Evolutionary conservation across 2,113 vertebrate genomes (phyloP), one percentile per base, ranked within the genome.

Genomic region (Panthera tigris): DNA sequence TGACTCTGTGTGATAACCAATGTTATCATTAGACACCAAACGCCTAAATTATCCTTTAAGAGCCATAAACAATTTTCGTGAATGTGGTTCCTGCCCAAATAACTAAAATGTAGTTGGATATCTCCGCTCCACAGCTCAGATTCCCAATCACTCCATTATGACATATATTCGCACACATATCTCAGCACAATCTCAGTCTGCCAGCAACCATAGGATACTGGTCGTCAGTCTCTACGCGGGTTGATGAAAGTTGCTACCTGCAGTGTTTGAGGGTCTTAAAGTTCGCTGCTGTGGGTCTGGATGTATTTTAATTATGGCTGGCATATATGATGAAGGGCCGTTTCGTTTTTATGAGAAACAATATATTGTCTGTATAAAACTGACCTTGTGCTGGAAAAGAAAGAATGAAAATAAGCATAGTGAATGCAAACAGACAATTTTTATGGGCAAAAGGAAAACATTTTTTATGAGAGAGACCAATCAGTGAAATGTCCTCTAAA

Each of bases 31-130:
- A 97, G 87, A 36, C 55, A 94, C 41, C 69, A 93, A 98, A 8
- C 13, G 63, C 74, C 95, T 98, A 98, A 98, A 97, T 98, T 97
- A 98, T 96, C 57, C 48, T 92, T 74, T 95, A 94, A 97, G 57
- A 97, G 92, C 65, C 71, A 50, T 97, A 97, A 97, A 94, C 27
- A 48, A 55, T 98, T 98, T 97, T 63, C 90, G 1, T 83, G 50
- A 93, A 97, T 98, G 96, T 96, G 91, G 63, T 97, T 96, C 25
- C 89, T 98, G 61, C 73, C 41, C 87, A 91, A 74, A 69, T 89
- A 69, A 92, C 66, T 78, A 68, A 97, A 96, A 93, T 88, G 95
- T 87, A 96, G 41, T 78, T 57, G 23, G 39, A n/a, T 97, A 90
- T 27, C 71, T 96, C 61, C 88, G 85, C 29, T 84, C 91, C 33